A percentile compares a stretch with the other conserved stretches of the same genome.
phyloP scores from a whole-genome alignment of 1,140 invertebrate genomes.

The Papilio dardanus region DNA sequence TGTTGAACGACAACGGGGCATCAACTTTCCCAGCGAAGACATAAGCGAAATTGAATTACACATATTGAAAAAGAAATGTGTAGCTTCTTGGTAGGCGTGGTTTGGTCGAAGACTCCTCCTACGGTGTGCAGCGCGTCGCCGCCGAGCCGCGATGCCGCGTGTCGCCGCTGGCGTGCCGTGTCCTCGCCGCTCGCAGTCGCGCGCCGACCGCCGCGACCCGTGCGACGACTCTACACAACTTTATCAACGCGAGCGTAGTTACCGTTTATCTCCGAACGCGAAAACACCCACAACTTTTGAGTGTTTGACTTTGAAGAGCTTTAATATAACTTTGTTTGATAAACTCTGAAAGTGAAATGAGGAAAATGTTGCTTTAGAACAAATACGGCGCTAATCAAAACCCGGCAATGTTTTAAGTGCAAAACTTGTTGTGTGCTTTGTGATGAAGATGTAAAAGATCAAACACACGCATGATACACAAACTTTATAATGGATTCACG shows the following conservation, averaged over 20 bases:
- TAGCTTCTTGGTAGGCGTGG: slow-evolving; percentile 81
- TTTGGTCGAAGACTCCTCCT: slow-evolving; percentile 74
- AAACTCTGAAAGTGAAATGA: slow-evolving; percentile 50
- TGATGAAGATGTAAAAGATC: slow-evolving; percentile 44
- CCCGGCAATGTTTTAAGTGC: slow-evolving; percentile 53
- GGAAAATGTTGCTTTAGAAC: slow-evolving; percentile 46
- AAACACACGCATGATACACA: slow-evolving; percentile 1
- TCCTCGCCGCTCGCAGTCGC: slow-evolving; percentile 55
- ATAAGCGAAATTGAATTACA: slow-evolving; percentile 83
- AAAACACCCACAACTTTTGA: slow-evolving; percentile 46
- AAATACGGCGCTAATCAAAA: slow-evolving; percentile 53
- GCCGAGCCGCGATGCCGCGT: slow-evolving; percentile 50
- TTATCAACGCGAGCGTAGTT: slow-evolving; percentile 56
- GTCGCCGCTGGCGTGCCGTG: slow-evolving; percentile 46
- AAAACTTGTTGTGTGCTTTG: slow-evolving; percentile 48
- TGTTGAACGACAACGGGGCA: slow-evolving; percentile 80
- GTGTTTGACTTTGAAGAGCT: slow-evolving; percentile 54
- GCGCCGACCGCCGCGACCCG: slow-evolving; percentile 50
- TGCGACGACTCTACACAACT: slow-evolving; percentile 59
- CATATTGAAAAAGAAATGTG: slow-evolving; percentile 83
- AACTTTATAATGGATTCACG: slow-evolving; percentile 23
- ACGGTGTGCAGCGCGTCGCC: slow-evolving; percentile 59
- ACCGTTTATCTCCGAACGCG: slow-evolving; percentile 48
- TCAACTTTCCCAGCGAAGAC: slow-evolving; percentile 82
- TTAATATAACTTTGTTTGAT: slow-evolving; percentile 53